Evolutionary conservation across 2,797 vertebrate species (phyloP).

Genomic region (Aulostomus chinensis): DNA sequence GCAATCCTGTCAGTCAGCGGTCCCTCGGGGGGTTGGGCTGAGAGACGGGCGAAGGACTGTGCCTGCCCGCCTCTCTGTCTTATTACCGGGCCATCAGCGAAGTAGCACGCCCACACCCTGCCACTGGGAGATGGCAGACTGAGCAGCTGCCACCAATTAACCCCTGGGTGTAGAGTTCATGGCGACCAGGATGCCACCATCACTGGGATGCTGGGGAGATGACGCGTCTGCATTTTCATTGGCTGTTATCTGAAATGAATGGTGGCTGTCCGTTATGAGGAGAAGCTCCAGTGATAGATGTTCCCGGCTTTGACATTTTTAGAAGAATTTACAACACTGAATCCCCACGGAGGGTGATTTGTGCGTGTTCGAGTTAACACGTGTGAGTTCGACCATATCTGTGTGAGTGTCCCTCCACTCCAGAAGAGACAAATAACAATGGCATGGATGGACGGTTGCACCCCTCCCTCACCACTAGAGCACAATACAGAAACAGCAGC

Average conservation of each 20-base stretch:
- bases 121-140: slow-evolving; percentile 47
- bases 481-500: slow-evolving; percentile 51
- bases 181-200: slow-evolving; percentile 26
- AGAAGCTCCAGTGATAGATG: slow-evolving; percentile 41
- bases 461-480: slow-evolving; percentile 35
- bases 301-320: slow-evolving; percentile 48
- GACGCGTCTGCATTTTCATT: slow-evolving; percentile 33
- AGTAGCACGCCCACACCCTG: slow-evolving; percentile 56
- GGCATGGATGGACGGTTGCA: slow-evolving; percentile 54
- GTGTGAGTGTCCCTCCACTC: slow-evolving; percentile 40
- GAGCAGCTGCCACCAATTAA: slow-evolving; percentile 71
- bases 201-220: slow-evolving; percentile 22
- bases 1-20: slow-evolving; percentile 59
- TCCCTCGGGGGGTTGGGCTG: slow-evolving; percentile 26
- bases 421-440: slow-evolving; percentile 61
- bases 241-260: slow-evolving; percentile 35
- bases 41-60: slow-evolving; percentile 25
- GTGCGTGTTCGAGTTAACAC: slow-evolving; percentile 35
- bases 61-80: slow-evolving; percentile 40
- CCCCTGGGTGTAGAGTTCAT: slow-evolving; percentile 42
- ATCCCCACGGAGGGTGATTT: slow-evolving; percentile 42
- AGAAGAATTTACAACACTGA: slow-evolving; percentile 25
- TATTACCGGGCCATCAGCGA: slow-evolving; percentile 60
- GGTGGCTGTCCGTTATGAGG: slow-evolving; percentile 16
- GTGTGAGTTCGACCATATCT: slow-evolving; percentile 20